Percentiles rank a stretch among this genome's conserved stretches.
phyloP scores from a whole-genome alignment of 2,888 invertebrate genomes.

The Andricus quercusramuli region DNA sequence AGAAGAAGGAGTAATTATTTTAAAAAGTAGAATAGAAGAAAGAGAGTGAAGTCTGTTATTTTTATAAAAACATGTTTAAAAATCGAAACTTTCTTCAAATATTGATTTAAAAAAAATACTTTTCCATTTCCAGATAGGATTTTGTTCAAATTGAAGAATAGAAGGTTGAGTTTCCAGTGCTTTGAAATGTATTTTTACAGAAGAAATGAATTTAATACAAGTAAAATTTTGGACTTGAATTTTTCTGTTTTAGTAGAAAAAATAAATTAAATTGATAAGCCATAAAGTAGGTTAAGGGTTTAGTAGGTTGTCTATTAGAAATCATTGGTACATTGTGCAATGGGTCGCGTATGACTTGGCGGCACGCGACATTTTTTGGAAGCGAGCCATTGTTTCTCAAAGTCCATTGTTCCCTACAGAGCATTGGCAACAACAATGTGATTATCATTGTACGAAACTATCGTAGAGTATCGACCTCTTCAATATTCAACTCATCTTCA shows the following conservation, averaged over 20 bases:
- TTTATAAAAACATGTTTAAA: too few species aligned
- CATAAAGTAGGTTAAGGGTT: conserved; percentile 57
- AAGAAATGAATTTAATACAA: too few species aligned
- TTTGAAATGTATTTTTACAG: background rate
- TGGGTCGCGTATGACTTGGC: conserved; percentile 43
- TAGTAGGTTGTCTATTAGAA: conserved; percentile 66
- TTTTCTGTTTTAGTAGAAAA: background rate
- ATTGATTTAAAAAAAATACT: too few species aligned
- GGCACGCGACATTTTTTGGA: conserved; percentile 50
- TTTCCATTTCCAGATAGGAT: too few species aligned
- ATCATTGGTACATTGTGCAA: conserved; percentile 53
- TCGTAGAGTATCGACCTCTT: background rate
- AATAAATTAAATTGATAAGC: background rate
- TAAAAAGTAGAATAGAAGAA: too few species aligned
- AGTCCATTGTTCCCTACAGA: conserved; percentile 38
- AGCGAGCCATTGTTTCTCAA: conserved; percentile 45
- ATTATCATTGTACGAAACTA: background rate
- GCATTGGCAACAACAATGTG: background rate
- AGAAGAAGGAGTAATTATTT: too few species aligned
- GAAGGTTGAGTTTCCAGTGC: too few species aligned
- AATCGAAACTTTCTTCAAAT: too few species aligned
- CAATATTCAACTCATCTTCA: background rate
- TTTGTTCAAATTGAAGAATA: too few species aligned
- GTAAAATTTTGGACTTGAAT: background rate
- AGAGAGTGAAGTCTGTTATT: too few species aligned